Base-by-base conservation (phyloP, 1,140 invertebrate genomes). In the Aphaenogaster floridana region DNA sequence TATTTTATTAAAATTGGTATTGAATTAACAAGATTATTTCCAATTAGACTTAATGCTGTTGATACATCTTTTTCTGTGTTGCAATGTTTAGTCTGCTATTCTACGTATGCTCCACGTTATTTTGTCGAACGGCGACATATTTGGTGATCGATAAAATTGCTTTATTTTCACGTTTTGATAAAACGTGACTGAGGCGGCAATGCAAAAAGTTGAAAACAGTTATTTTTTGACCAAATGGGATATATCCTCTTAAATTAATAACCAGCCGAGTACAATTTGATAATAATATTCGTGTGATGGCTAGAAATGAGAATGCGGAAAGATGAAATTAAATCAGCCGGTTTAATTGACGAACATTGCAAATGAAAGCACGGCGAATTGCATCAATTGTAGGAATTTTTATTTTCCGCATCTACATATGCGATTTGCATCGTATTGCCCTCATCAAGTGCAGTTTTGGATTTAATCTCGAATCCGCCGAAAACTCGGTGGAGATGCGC, bases 281-380 rank as follows among this genome's bases (percentile, higher is more conserved):
- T 81, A 17, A 17, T 54, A 54, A 69, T 81, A 71, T 42, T 42
- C 36, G 50, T 15, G 54, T 57, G 52, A 81, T 71, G 71, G 64
- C 64, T 45, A 36, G 34, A 81, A 81, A 81, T 81, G 79, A 71
- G 64, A 81, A 71, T 71, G 79, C 50, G 64, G 21, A 57, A 71
- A 81, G 78, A 57, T 57, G 64, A 81, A 71, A 81, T 81, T 57
- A 54, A 81, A 81, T 81, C 21, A 81, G 66, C 64, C 52, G 39
- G n/a, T 59, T 71, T 81, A 81, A 81, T 81, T 81, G 79, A 81
- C 66, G 66, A 81, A 81, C 64, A 81, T 81, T 81, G 79, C 79
- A 48, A 81, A 81, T 71, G 21, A 81, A 81, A 81, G 79, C 79
- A 81, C 50, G 48, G 66, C 21, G 79, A 54, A 81, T 71, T 81